A percentile compares a stretch with the other conserved stretches of the same genome.
Evolutionary conservation across 2,888 invertebrate genomes (phyloP).

Genomic region (Teinopalpus imperialis): DNA sequence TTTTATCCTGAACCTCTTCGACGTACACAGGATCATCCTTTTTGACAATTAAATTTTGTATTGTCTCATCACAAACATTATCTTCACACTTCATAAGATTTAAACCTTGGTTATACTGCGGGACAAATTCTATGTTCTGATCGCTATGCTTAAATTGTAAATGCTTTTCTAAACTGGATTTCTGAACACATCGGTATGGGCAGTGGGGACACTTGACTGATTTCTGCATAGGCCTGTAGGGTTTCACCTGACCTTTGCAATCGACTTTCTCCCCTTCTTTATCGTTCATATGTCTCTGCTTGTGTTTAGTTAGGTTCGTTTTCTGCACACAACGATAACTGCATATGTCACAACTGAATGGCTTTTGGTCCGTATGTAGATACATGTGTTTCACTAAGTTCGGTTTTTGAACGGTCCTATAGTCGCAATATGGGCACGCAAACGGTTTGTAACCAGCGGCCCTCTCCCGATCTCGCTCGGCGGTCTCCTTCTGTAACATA

Average conservation of each 20-base stretch:
- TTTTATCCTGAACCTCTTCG: slow-evolving; percentile 29
- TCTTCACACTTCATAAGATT: slow-evolving; percentile 36
- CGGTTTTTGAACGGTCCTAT: slow-evolving; percentile 75
- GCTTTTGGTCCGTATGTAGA: slow-evolving; percentile 74
- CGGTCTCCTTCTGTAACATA: too few species aligned
- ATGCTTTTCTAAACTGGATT: slow-evolving; percentile 74
- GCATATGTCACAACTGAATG: slow-evolving; percentile 74
- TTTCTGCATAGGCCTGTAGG: slow-evolving; percentile 68
- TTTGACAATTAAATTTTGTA: slow-evolving; percentile 48
- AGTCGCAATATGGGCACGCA: slow-evolving; percentile 73
- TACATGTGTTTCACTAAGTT: slow-evolving; percentile 80
- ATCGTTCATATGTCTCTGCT: slow-evolving; percentile 69
- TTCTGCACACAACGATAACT: slow-evolving; percentile 75
- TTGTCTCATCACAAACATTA: slow-evolving; percentile 33
- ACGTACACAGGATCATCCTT: slow-evolving; percentile 27
- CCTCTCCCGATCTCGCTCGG: too few species aligned
- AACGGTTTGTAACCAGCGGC: slow-evolving; percentile 77
- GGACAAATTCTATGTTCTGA: slow-evolving; percentile 24
- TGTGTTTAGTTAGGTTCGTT: slow-evolving; percentile 74
- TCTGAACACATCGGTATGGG: slow-evolving; percentile 68
- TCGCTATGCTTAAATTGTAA: slow-evolving; percentile 64
- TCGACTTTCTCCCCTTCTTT: slow-evolving; percentile 57
- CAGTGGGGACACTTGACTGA: slow-evolving; percentile 69
- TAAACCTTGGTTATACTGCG: slow-evolving; percentile 33
- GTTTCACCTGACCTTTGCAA: slow-evolving; percentile 54